Evolutionary conservation across 2,888 invertebrate species (phyloP).

Genomic region (Laspeyria flexula): DNA sequence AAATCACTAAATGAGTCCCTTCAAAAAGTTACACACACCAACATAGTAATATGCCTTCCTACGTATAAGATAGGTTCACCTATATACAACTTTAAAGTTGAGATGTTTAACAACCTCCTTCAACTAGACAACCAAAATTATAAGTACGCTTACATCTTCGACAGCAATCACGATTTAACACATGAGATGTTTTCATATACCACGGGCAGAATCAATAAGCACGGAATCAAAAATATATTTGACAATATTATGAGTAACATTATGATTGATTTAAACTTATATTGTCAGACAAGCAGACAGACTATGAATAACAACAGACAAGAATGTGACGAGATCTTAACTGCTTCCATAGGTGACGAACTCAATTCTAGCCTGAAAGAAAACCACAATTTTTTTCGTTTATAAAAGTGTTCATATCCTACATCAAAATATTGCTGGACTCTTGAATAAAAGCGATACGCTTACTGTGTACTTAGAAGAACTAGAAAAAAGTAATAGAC

Average conservation of each 20-base stretch:
- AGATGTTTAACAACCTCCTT: constrained; percentile 7
- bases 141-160: not conserved
- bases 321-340: too few species aligned
- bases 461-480: not conserved
- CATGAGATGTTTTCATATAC: not conserved
- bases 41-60: constrained; percentile 6
- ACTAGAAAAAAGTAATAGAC: too few species aligned
- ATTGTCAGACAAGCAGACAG: not conserved
- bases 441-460: not conserved
- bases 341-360: too few species aligned
- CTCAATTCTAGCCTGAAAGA: too few species aligned
- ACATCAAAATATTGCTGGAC: not conserved
- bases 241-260: not conserved
- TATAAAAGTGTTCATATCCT: not conserved
- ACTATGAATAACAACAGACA: too few species aligned
- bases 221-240: not conserved
- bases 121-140: not conserved
- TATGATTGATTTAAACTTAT: not conserved
- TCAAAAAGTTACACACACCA: constrained; percentile 2
- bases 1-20: not conserved
- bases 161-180: constrained; percentile 2
- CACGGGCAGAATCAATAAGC: not conserved
- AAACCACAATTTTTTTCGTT: not conserved
- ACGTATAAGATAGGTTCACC: constrained; percentile 2
- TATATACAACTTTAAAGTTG: constrained; percentile 5